phyloP scores from a whole-genome alignment of 2,888 invertebrate genomes.

The Rhaphigaster nebulosa region DNA sequence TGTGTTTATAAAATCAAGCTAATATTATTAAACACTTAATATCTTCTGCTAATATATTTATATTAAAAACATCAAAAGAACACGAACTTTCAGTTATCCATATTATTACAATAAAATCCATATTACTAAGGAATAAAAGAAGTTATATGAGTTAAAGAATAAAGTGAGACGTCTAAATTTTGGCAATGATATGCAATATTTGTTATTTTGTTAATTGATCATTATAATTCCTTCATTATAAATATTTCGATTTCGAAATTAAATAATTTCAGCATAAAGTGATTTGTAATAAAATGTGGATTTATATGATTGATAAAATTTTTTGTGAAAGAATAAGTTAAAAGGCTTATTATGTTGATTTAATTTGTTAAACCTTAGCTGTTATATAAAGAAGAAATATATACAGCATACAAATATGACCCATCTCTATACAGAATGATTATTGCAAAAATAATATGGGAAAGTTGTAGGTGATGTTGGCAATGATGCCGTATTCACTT shows the following conservation, averaged over 20 bases:
- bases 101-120: no score
- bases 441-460: neutral
- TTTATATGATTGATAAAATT: neutral
- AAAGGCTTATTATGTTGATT: neutral
- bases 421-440: neutral
- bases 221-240: neutral
- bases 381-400: neutral
- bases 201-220: no score
- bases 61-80: no score
- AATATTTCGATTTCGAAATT: neutral
- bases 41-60: neutral
- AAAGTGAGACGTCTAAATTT: neutral
- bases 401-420: neutral
- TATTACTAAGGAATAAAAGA: no score
- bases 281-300: neutral
- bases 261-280: no score
- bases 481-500: neutral
- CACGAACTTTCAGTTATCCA: no score
- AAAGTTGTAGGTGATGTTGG: constrained; percentile 4
- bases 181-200: neutral
- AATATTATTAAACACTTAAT: neutral
- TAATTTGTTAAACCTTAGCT: no score
- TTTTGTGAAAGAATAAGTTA: neutral
- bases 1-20: neutral
- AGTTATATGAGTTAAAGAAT: no score